These are phyloP conservation scores for Pteropus rufus DNA, from an alignment of 2,797 vertebrate species.

Conservation along the genomic window DNA sequence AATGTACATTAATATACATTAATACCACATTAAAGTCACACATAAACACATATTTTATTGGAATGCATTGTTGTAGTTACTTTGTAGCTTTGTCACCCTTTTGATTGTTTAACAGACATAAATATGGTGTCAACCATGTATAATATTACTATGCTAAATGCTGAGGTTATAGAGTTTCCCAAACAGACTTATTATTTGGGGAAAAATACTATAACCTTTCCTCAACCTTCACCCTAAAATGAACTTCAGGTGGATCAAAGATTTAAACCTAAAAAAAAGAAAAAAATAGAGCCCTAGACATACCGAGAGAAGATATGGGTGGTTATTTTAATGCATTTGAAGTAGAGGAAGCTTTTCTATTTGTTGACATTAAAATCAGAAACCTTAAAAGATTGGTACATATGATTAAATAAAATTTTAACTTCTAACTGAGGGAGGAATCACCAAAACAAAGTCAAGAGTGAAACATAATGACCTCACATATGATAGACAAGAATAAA, in stretches of 20 bases:
- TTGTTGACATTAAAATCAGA: conserved; percentile 18
- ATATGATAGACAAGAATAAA: not conserved
- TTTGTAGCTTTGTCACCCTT: not conserved
- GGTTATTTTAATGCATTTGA: not conserved
- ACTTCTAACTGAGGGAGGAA: not conserved
- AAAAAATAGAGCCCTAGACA: not conserved
- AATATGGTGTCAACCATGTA: not conserved
- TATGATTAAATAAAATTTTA: conserved; percentile 7
- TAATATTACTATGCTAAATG: conserved; percentile 8
- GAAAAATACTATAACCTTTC: not conserved
- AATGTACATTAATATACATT: not conserved
- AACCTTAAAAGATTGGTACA: not conserved
- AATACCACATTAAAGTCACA: not conserved
- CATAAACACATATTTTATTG: not conserved
- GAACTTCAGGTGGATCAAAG: not conserved
- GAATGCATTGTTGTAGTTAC: not conserved
- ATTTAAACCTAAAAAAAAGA: not conserved
- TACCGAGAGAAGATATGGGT: not conserved
- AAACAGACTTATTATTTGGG: not conserved
- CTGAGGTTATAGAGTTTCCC: not conserved
- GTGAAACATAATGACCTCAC: not conserved
- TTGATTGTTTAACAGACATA: not conserved
- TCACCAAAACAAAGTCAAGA: conserved; percentile 5
- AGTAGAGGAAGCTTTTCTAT: not conserved
- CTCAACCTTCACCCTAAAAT: not conserved